A percentile compares a stretch with the other conserved stretches of the same genome.
Conservation (phyloP, 2,888 invertebrate genomes). For the Fissipunctia ypsillon region DNA sequence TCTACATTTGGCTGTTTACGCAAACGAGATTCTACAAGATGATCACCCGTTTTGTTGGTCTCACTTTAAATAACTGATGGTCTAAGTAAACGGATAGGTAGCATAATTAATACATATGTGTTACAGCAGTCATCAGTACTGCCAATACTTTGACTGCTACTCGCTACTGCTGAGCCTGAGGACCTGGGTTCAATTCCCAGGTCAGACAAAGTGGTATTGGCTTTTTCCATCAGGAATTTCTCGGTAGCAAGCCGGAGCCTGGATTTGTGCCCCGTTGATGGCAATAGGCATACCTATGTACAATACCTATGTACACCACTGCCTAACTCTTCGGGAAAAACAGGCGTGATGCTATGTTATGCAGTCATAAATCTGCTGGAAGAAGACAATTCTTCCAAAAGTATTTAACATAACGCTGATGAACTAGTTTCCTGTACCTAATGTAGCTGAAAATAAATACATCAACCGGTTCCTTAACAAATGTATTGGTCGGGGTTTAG, state of each 20-base stretch:
- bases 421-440: conserved; percentile 20
- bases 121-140: not conserved
- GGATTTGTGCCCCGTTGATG: too few species aligned
- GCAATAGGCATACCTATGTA: too few species aligned
- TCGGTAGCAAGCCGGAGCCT: not conserved
- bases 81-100: not conserved
- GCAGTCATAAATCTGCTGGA: not conserved
- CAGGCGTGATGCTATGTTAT: not conserved
- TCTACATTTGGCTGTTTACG: not conserved
- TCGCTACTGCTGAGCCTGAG: too few species aligned
- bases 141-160: not conserved
- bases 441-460: conserved; percentile 44
- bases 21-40: not conserved
- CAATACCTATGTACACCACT: too few species aligned
- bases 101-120: not conserved
- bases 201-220: not conserved
- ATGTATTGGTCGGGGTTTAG: conserved; percentile 33
- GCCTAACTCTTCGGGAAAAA: not conserved
- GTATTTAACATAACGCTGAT: not conserved
- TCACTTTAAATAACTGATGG: not conserved
- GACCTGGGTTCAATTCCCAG: not conserved
- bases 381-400: not conserved
- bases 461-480: conserved; percentile 48
- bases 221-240: too few species aligned
- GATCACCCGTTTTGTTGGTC: not conserved